Conservation (phyloP, 2,888 invertebrate species). For the Blera fallax region DNA sequence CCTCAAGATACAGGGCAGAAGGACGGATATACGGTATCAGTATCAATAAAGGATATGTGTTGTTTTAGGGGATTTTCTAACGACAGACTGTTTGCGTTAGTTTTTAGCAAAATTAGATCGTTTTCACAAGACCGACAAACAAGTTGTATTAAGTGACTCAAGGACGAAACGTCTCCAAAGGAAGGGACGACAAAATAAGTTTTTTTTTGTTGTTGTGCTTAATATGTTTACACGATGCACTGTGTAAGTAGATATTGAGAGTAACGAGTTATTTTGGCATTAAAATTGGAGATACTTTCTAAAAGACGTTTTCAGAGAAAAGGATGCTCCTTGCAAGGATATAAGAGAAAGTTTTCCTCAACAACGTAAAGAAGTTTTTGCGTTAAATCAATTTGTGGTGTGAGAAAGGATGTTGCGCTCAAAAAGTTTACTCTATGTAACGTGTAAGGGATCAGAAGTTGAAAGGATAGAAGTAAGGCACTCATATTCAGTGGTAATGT, state of each 20-base stretch:
- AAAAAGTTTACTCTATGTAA: background rate
- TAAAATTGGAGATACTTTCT: background rate
- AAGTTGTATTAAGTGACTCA: background rate
- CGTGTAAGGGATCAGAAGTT: background rate
- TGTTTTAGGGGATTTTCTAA: slow-evolving; percentile 36
- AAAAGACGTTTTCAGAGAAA: background rate
- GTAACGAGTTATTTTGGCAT: background rate
- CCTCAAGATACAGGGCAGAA: background rate
- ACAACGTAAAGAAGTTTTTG: background rate
- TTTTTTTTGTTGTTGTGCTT: background rate
- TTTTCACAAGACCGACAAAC: slow-evolving; percentile 3
- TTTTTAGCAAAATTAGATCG: slow-evolving; percentile 49
- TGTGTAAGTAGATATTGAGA: slow-evolving; percentile 1
- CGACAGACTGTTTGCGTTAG: slow-evolving; percentile 35
- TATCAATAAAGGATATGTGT: slow-evolving; percentile 48
- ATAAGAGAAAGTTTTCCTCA: background rate
- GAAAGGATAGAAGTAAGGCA: background rate
- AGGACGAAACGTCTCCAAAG: background rate
- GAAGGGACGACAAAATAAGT: slow-evolving; percentile 2
- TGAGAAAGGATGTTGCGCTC: background rate
- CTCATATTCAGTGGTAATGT: background rate
- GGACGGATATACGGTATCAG: slow-evolving; percentile 13
- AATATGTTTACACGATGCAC: slow-evolving; percentile 21
- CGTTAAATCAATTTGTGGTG: slow-evolving; percentile 10
- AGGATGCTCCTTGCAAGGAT: background rate